Evolutionary conservation across 2,113 vertebrate species (phyloP).

Genomic region (Thunnus maccoyii): DNA sequence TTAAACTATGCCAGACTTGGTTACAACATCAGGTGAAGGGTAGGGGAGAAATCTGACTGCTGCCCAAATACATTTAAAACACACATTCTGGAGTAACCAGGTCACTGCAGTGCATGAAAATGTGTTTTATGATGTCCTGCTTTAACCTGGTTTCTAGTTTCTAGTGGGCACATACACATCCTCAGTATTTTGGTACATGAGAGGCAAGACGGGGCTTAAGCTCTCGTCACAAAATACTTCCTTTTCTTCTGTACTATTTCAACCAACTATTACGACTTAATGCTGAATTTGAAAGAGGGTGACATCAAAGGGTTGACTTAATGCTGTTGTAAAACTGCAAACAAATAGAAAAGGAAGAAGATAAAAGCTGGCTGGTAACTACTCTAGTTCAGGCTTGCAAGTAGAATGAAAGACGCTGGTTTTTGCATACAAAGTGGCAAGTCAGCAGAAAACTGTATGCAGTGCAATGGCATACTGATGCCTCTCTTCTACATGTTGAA

Average conservation of each 20-base stretch:
- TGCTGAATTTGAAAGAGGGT: slow-evolving; percentile 26
- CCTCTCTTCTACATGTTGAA: slow-evolving; percentile 52
- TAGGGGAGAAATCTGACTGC: no score
- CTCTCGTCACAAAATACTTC: slow-evolving; percentile 13
- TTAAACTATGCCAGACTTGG: no score
- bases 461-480: neutral
- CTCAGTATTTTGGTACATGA: neutral
- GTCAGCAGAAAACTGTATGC: slow-evolving; percentile 52
- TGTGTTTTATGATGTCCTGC: neutral
- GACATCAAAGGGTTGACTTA: slow-evolving; percentile 27
- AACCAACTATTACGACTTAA: neutral
- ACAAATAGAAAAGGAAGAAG: slow-evolving; percentile 8
- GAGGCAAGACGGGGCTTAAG: neutral
- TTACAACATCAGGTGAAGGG: no score
- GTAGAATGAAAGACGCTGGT: neutral
- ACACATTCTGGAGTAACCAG: no score
- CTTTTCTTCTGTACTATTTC: slow-evolving; percentile 3
- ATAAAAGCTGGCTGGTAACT: slow-evolving; percentile 14
- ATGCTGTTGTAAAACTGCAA: neutral
- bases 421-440: slow-evolving; percentile 31
- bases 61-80: no score
- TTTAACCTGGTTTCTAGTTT: neutral
- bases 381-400: slow-evolving; percentile 38
- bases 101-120: neutral
- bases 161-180: neutral